Evolutionary conservation across 2,888 invertebrate genomes (phyloP), one percentile per base, ranked within the genome.

Genomic region (Nesidiocoris tenuis): DNA sequence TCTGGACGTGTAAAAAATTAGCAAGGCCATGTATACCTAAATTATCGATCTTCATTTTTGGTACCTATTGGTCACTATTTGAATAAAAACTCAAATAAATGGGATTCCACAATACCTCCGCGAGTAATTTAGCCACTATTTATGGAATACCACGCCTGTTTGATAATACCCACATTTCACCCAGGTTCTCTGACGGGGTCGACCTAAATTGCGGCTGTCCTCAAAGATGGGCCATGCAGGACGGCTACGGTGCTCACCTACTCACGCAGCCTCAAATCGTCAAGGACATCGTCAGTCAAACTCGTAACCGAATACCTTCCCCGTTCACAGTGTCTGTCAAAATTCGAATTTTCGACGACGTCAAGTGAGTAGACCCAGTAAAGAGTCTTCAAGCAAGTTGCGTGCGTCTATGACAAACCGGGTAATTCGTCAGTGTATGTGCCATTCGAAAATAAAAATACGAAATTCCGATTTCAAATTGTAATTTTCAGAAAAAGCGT

Each of bases 201-300:
- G 98, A 98, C 85, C 85, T 98, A 54, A 98, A 98, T 83, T 98
- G 98, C 86, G 98, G 98, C 0, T 98, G 98, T 81, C 98, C 98
- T 0, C 98, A 98, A 84, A 86, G 90, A 79, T 98, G 97, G 97
- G 97, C 97, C 0, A 91, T 94, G 84, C 89, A 91, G 80, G 93
- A 94, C 82, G 95, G 95, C 1, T 92, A 94, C 82, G 98, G 98
- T 0, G 93, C 93, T 81, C 89, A 91, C 77, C 84, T 98, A 79
- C 84, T 98, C 19, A 88, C 88, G 9, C 90, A 92, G 80, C 97
- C 98, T 3, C 91, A 98, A 82, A 81, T 90, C 9, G 88, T 98
- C 2, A 88, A 89, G 79, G 94, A 95, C 81, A 87, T 98, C 82
- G 88, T 98, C 0, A 86, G 86, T 80, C 90, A 90, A 81, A 89